A percentile compares a stretch with the other conserved stretches of the same genome.
These are phyloP conservation scores for Poecilia wingei DNA, from an alignment of 2,797 vertebrate genomes.

Conservation along the genomic window DNA sequence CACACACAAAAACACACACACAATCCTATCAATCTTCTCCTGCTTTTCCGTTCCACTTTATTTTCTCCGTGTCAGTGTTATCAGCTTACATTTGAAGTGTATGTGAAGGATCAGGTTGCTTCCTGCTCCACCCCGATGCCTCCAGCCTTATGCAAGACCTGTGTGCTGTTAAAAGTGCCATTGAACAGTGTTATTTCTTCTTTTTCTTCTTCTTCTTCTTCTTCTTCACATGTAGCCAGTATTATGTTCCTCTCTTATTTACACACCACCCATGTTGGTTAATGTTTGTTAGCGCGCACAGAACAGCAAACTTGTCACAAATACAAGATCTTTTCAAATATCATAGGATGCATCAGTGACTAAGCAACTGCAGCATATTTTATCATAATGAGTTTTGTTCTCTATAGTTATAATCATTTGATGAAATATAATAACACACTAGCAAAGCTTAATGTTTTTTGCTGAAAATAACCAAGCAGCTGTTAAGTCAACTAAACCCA, in stretches of 20 bases:
- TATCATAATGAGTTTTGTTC: neutral
- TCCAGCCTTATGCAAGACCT: constrained; percentile 87
- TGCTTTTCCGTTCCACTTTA: constrained; percentile 49
- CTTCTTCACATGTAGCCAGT: constrained; percentile 68
- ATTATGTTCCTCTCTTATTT: constrained; percentile 60
- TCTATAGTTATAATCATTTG: neutral
- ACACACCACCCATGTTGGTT: constrained; percentile 63
- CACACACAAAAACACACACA: constrained; percentile 11
- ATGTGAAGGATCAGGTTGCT: constrained; percentile 58
- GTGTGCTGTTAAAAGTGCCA: constrained; percentile 86
- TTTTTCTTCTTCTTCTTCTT: constrained; percentile 15
- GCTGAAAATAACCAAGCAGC: neutral
- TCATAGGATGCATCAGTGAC: neutral
- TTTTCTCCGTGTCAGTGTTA: constrained; percentile 60
- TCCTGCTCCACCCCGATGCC: constrained; percentile 72
- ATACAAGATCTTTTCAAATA: neutral
- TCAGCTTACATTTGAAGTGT: constrained; percentile 54
- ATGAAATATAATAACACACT: neutral
- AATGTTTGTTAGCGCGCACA: constrained; percentile 72
- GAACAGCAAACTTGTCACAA: constrained; percentile 47
- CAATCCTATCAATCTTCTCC: constrained; percentile 52
- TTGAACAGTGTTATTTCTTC: constrained; percentile 78
- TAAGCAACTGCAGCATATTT: neutral
- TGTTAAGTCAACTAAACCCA: neutral
- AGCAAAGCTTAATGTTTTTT: neutral